Percentiles rank a stretch among this genome's conserved stretches.
Conservation (phyloP, 2,888 invertebrate species). For the Lasius platythorax region DNA sequence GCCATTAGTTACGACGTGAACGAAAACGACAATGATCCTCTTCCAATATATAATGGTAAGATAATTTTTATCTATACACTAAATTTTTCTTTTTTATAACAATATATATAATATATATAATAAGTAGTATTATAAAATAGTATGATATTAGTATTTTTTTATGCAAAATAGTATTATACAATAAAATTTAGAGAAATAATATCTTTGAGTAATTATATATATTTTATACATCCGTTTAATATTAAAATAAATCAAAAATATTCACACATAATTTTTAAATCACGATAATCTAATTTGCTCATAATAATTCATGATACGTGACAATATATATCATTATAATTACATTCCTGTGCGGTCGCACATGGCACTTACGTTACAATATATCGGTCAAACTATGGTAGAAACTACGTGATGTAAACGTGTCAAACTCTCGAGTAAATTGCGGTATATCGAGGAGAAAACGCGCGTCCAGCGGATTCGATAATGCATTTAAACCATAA, state of each 20-base stretch:
- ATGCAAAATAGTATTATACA: not conserved
- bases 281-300: not conserved
- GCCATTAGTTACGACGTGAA: slow-evolving; percentile 95
- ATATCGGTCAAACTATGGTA: slow-evolving; percentile 24
- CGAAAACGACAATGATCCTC: slow-evolving; percentile 92
- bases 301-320: not conserved
- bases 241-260: not conserved
- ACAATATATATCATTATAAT: not conserved
- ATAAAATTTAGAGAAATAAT: not conserved
- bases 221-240: not conserved
- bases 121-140: not conserved
- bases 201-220: not conserved
- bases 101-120: not conserved
- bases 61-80: slow-evolving; percentile 73
- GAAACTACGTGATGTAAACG: slow-evolving; percentile 16
- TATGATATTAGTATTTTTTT: not conserved
- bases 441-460: slow-evolving; percentile 26
- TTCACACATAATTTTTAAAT: not conserved
- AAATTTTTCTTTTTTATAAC: slow-evolving; percentile 8
- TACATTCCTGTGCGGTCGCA: not conserved
- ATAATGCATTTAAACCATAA: slow-evolving; percentile 46
- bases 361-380: not conserved
- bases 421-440: slow-evolving; percentile 32
- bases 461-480: not conserved
- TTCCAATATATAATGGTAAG: slow-evolving; percentile 89